Evolutionary conservation across 2,888 invertebrate species (phyloP).

Genomic region (Pollenia griseotomentosa): DNA sequence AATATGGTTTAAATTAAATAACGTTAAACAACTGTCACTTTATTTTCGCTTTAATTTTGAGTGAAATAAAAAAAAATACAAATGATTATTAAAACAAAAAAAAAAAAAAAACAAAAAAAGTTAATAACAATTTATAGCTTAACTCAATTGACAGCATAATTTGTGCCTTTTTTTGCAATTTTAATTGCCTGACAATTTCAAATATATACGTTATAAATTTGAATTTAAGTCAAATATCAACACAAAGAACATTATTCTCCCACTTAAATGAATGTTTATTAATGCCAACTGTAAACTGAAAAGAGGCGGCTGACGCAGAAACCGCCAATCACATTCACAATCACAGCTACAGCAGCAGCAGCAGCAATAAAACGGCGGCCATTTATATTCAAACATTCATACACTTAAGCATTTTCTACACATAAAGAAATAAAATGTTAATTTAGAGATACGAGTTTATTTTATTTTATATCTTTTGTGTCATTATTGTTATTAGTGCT

Average conservation of each 20-base stretch:
- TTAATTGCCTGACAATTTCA: slow-evolving; percentile 73
- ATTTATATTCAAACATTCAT: slow-evolving; percentile 21
- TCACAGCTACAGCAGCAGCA: slow-evolving; percentile 23
- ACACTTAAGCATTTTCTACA: slow-evolving; percentile 28
- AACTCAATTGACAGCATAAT: slow-evolving; percentile 73
- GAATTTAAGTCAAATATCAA: slow-evolving; percentile 73
- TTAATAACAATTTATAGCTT: slow-evolving; percentile 72
- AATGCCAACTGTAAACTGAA: slow-evolving; percentile 61
- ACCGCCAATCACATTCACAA: background rate
- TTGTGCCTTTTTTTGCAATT: slow-evolving; percentile 69
- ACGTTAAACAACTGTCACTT: slow-evolving; percentile 56
- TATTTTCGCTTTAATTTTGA: slow-evolving; percentile 56
- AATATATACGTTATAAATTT: slow-evolving; percentile 72
- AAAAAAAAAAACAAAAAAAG: slow-evolving; percentile 60
- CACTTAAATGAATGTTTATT: slow-evolving; percentile 71
- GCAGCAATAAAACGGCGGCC: slow-evolving; percentile 1
- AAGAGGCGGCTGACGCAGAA: slow-evolving; percentile 49
- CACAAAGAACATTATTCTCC: slow-evolving; percentile 71
- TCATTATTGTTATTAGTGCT: slow-evolving; percentile 15
- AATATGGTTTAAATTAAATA: slow-evolving; percentile 61
- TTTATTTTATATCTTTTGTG: slow-evolving; percentile 20
- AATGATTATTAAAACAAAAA: slow-evolving; percentile 37
- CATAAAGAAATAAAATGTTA: slow-evolving; percentile 55
- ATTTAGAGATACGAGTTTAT: slow-evolving; percentile 39
- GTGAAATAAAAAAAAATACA: slow-evolving; percentile 34